These are phyloP conservation scores for Rhynchomys soricoides DNA, from an alignment of 2,113 vertebrate species.

Conservation along the genomic window DNA sequence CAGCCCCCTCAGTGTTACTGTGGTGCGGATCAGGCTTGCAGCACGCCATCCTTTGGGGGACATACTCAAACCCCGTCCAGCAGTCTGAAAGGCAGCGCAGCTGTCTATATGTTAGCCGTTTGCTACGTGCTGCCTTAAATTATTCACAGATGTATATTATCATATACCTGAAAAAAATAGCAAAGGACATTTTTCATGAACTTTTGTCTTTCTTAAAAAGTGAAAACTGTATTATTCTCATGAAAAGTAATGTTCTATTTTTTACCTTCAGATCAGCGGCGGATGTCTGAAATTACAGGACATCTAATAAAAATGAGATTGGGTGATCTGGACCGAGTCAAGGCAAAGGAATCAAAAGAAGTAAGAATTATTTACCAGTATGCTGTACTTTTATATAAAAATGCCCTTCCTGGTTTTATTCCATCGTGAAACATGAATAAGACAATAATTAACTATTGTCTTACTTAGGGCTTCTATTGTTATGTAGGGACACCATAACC, in stretches of 20 bases:
- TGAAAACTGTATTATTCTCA: conserved; percentile 19
- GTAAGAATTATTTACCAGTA: conserved; percentile 82
- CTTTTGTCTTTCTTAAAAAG: conserved; percentile 8
- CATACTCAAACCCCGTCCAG: not conserved
- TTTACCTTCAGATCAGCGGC: conserved; percentile 92
- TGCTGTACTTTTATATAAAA: conserved; percentile 19
- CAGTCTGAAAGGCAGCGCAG: not conserved
- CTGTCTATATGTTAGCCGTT: not conserved
- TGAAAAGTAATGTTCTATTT: conserved; percentile 48
- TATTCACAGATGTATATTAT: conserved; percentile 47
- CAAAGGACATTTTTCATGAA: conserved; percentile 27
- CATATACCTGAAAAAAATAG: conserved; percentile 21
- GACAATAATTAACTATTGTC: not conserved
- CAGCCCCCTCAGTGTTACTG: not conserved
- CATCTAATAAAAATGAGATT: conserved; percentile 96
- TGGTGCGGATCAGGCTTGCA: not conserved
- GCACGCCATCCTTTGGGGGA: not conserved
- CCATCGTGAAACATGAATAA: conserved; percentile 66
- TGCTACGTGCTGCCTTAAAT: conserved; percentile 26
- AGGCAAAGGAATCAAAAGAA: conserved; percentile 94
- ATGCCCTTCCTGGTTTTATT: conserved; percentile 45
- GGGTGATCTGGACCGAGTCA: conserved; percentile 93
- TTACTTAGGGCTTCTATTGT: not conserved
- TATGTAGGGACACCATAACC: not conserved
- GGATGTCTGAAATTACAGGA: conserved; percentile 96